Evolutionary conservation across 2,113 vertebrate species (phyloP).

Genomic region (Ophiodon elongatus): DNA sequence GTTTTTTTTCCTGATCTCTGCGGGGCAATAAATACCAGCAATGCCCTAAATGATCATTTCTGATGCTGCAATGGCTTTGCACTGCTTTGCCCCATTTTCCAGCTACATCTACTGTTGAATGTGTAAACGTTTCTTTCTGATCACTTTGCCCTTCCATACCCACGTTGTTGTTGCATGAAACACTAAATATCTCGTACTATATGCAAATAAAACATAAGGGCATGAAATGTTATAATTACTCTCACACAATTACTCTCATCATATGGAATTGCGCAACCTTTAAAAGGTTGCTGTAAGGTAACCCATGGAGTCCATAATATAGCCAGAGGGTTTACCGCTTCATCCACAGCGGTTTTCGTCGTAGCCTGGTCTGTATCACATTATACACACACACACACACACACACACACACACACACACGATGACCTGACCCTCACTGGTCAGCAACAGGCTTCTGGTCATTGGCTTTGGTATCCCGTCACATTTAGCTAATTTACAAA

Average conservation of each 20-base stretch:
- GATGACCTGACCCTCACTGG: not conserved
- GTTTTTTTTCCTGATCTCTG: not conserved
- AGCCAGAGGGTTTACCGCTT: not conserved
- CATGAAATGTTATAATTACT: not conserved
- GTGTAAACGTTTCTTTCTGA: too few relatives aligned
- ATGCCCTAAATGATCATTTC: not conserved
- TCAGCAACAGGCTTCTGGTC: not conserved
- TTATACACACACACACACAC: too few relatives aligned
- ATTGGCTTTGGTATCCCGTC: not conserved
- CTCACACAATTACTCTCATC: not conserved
- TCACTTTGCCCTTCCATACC: too few relatives aligned
- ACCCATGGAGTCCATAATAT: not conserved
- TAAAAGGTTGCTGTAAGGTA: not conserved
- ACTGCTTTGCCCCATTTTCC: not conserved
- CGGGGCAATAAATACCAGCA: not conserved
- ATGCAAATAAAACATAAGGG: too few relatives aligned
- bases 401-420: too few relatives aligned
- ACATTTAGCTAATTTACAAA: not conserved
- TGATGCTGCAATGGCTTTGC: not conserved
- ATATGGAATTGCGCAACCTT: not conserved
- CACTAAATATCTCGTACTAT: too few relatives aligned
- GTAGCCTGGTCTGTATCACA: not conserved
- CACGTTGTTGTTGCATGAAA: too few relatives aligned
- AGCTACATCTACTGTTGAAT: too few relatives aligned
- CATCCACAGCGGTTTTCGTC: not conserved